Conservation (phyloP, 2,113 vertebrate species). For the Ctenodactylus gundi region DNA sequence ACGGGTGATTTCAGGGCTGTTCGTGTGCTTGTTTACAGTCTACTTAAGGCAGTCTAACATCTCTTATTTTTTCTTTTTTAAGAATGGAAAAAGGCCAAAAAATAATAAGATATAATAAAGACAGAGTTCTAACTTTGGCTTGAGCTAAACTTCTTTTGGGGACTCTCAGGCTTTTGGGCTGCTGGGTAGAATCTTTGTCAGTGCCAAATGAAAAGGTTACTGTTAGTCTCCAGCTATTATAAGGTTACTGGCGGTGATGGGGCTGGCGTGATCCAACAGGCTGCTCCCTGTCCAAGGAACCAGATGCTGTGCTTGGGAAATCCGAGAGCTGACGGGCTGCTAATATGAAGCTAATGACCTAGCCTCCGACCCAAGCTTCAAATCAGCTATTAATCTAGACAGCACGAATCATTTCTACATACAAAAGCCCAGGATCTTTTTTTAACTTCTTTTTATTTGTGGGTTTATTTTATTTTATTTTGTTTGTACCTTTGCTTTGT, state of each 20-base stretch:
- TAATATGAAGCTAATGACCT: constrained; percentile 22
- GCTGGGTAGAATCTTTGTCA: constrained; percentile 55
- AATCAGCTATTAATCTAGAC: not conserved
- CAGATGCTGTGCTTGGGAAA: constrained; percentile 75
- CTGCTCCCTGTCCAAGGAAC: constrained; percentile 72
- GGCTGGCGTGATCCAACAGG: constrained; percentile 63
- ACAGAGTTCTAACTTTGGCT: not conserved
- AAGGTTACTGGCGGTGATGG: constrained; percentile 55
- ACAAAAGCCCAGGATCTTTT: not conserved
- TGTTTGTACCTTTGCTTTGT: not conserved
- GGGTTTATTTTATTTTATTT: not conserved
- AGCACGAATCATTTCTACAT: not conserved
- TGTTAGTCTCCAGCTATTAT: constrained; percentile 73
- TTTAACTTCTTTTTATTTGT: not conserved
- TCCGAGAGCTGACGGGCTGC: constrained; percentile 68
- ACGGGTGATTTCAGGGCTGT: not conserved
- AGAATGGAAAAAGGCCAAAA: not conserved
- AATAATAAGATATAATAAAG: constrained; percentile 11
- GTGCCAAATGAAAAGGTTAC: constrained; percentile 74
- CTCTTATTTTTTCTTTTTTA: not conserved
- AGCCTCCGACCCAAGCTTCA: not conserved
- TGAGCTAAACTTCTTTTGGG: not conserved
- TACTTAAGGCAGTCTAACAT: not conserved
- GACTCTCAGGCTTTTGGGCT: constrained; percentile 31
- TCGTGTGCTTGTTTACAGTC: constrained; percentile 29